These are phyloP conservation scores for Podilymbus podiceps DNA, from an alignment of 2,113 vertebrate species.

Conservation along the genomic window DNA sequence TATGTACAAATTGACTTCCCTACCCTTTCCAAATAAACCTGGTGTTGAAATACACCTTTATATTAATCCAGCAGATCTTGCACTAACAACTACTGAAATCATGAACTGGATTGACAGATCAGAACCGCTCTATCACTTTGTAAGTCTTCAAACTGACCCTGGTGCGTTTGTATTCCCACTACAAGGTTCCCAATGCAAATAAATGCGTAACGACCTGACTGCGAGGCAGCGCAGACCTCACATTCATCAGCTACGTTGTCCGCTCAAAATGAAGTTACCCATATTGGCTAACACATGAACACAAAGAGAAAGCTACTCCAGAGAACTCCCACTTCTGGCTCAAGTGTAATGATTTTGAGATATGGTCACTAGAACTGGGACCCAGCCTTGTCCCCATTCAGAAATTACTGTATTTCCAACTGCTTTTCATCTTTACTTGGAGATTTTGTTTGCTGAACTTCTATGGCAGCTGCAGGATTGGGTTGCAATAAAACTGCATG, in stretches of 20 bases:
- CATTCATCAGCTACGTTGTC: background rate
- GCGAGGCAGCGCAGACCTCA: background rate
- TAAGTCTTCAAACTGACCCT: background rate
- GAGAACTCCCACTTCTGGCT: background rate
- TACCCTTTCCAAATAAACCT: background rate
- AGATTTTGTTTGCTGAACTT: background rate
- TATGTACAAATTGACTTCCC: background rate
- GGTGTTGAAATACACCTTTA: background rate
- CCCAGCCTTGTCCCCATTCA: background rate
- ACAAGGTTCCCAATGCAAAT: background rate
- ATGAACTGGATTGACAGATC: background rate
- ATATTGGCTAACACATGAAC: background rate
- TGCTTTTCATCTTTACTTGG: background rate
- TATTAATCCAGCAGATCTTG: background rate
- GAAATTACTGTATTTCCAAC: background rate
- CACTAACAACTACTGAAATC: background rate
- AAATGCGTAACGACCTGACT: background rate
- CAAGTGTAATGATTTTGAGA: background rate
- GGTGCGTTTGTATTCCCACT: background rate
- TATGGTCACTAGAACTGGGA: background rate
- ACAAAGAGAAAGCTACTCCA: background rate
- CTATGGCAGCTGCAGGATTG: background rate
- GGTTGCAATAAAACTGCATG: background rate
- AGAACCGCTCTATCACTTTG: accelerated
- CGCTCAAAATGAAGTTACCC: background rate